Evolutionary conservation across 2,797 vertebrate species (phyloP), one percentile per base, ranked within the genome.

Genomic region (Microchirus variegatus): DNA sequence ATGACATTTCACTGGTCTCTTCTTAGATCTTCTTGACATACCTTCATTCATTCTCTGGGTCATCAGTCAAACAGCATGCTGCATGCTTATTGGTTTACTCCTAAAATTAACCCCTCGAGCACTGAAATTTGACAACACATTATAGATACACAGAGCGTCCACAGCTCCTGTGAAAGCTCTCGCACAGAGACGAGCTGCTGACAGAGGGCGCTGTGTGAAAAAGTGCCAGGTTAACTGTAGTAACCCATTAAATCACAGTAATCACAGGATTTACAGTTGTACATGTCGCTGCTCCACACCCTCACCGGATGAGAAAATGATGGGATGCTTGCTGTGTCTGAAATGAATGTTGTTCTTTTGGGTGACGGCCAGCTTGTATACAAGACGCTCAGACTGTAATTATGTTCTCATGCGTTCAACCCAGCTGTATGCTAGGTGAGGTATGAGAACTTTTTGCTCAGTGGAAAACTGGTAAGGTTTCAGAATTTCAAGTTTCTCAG

Each of bases 321-420:
- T 69, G 69, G 79, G 81, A 80, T 72, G 68, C 45, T 57, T 54
- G 50, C 50, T 61, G 13, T 3, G 2, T 19, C 31, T 70, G 18
- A 72, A 61, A 68, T 50, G 31, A 81, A 50, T 81, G 73, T 74
- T 80, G 69, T 74, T 77, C 54, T 37, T 76, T 52, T 78, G 74
- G 70, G 57, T 77, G 72, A 72, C 53, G 59, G 83, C 70, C 82
- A 75, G 67, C 64, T 53, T 80, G 72, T 75, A 73, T 41, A 64
- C 70, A 61, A 51, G 69, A 59, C 58, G 15, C 3, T 19, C 38
- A 15, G 56, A 37, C 67, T 64, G 63, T 75, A 55, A 81, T 87
- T 78, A 76, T 59, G 59, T 10, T 63, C 31, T 1, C 19, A 13
- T 61, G 45, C 54, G 9, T 58, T 58, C 15, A 44, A 17, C 51